phyloP scores from a whole-genome alignment of 2,888 invertebrate species.

The Esperia sulphurella region DNA sequence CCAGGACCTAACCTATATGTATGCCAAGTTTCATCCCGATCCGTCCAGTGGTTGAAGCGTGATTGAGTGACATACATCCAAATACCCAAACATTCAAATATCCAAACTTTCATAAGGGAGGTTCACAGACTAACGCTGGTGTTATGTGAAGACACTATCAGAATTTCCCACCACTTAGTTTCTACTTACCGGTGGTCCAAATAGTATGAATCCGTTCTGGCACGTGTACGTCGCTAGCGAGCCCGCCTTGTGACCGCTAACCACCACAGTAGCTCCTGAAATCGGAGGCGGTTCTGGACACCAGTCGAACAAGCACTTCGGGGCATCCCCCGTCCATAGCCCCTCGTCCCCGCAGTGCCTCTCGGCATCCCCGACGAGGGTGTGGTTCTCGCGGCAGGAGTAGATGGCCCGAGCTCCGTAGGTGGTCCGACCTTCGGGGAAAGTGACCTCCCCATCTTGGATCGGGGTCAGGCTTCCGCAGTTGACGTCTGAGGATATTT shows the following conservation, averaged over 20 bases:
- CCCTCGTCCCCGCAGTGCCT: conserved; percentile 87
- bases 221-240: conserved; percentile 90
- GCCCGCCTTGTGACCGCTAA: conserved; percentile 87
- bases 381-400: conserved; percentile 91
- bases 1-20: too few relatives aligned
- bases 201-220: conserved; percentile 89
- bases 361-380: conserved; percentile 86
- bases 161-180: neutral
- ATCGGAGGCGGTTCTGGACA: conserved; percentile 91
- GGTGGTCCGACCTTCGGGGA: conserved; percentile 86
- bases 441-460: conserved; percentile 84
- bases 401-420: conserved; percentile 88
- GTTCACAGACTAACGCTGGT: neutral
- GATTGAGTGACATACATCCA: too few relatives aligned
- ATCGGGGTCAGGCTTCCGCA: conserved; percentile 85
- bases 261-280: conserved; percentile 85
- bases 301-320: conserved; percentile 92
- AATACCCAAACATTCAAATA: too few relatives aligned
- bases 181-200: conserved; percentile 86
- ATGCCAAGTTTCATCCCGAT: too few relatives aligned
- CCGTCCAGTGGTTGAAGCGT: too few relatives aligned
- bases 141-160: neutral
- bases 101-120: too few relatives aligned
- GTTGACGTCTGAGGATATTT: conserved; percentile 83
- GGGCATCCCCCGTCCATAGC: conserved; percentile 87